Evolutionary conservation across 2,888 invertebrate species (phyloP), one percentile per base, ranked within the genome.

Genomic region (Agriopis aurantiaria): DNA sequence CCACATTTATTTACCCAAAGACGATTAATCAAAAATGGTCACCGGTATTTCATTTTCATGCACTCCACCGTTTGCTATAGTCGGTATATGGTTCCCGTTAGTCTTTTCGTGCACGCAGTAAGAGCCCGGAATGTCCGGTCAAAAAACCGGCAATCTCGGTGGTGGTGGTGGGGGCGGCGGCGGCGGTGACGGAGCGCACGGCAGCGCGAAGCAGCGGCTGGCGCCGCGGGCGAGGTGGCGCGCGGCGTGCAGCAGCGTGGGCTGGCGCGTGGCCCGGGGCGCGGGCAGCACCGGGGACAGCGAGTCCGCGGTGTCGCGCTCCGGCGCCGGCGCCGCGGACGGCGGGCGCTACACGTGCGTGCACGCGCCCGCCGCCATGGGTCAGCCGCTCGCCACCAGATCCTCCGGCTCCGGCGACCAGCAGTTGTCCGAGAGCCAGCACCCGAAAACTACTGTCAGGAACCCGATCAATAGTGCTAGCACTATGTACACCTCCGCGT

Each of bases 361-460:
- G 92, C 95, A 95, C 81, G 90, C 94, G 92, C 95, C 95, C 94
- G 95, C 95, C 95, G 93, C 92, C 88, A 95, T 94, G 94, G 96
- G 96, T 96, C 96, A 96, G 91, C 96, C 96, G 86, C 96, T 95
- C 81, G 96, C 96, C 82, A 96, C 90, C 69, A 95, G 91, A 83
- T 95, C 95, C 83, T 96, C 96, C 69, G 96, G 96, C 87, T 96
- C 96, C 77, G 96, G 96, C 66, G 96, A 96, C 96, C 96, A 97
- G 89, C 96, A 96, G 92, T 96, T 97, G 95, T 97, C 96, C 49
- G 96, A 96, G 69, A 97, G 93, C 96, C 96, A 97, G 91, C 96
- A 97, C 79, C 96, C 96, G 80, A 97, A 96, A 79, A 96, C 96
- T 69, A 96, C 96, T 12, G 96, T 96, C 82, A 96, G 95, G 84